Evolutionary conservation across 1,140 invertebrate species (phyloP).

Genomic region (Brevipalpus yothersi): DNA sequence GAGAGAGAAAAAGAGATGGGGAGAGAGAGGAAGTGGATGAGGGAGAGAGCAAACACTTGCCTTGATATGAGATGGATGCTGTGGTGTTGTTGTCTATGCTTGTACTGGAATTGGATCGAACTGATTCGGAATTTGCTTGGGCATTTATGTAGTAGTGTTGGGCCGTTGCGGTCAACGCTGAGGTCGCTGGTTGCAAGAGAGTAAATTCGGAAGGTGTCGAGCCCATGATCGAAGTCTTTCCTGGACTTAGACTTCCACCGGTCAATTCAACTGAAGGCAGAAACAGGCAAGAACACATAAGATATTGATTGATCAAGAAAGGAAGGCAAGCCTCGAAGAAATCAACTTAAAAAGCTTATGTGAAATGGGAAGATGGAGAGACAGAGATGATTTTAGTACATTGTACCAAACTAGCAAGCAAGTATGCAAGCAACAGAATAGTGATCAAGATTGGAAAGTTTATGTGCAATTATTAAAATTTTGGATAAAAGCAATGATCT

Average conservation of each 20-base stretch:
- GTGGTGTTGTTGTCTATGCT: not conserved
- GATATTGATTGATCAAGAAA: too few relatives aligned
- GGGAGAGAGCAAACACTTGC: not conserved
- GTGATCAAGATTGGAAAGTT: too few relatives aligned
- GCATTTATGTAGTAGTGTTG: not conserved
- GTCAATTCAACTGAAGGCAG: not conserved
- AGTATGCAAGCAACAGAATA: too few relatives aligned
- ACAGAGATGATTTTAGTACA: too few relatives aligned
- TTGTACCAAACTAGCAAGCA: too few relatives aligned
- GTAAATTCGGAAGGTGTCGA: not conserved
- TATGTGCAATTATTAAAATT: too few relatives aligned
- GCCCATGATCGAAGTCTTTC: not conserved
- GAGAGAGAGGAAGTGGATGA: not conserved
- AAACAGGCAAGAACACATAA: too few relatives aligned
- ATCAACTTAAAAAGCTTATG: too few relatives aligned
- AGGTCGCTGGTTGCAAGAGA: not conserved
- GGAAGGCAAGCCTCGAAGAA: too few relatives aligned
- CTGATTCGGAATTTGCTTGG: not conserved
- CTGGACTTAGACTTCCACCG: not conserved
- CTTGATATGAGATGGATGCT: not conserved
- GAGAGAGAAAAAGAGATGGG: not conserved
- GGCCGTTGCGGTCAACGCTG: not conserved
- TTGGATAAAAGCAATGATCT: too few relatives aligned
- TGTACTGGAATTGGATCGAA: not conserved
- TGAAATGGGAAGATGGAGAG: too few relatives aligned